A percentile compares a stretch with the other conserved stretches of the same genome.
Conservation (phyloP, 2,888 invertebrate species). For the Panopea generosa region DNA sequence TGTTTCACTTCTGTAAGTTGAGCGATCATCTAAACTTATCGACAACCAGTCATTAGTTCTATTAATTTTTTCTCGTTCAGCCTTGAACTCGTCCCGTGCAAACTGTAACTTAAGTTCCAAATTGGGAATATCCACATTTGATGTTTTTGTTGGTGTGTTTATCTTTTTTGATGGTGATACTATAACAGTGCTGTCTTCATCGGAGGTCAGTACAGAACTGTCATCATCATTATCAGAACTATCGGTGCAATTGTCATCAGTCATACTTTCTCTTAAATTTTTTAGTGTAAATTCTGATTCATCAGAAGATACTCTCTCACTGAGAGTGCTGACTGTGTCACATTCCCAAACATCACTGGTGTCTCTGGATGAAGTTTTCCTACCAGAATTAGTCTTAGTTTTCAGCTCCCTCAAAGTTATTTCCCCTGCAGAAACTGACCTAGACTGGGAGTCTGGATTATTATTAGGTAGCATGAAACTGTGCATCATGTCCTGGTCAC, state of each 20-base stretch:
- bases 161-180: conserved; percentile 6
- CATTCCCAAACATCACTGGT: conserved; percentile 35
- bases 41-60: conserved; percentile 47
- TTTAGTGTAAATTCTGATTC: conserved; percentile 49
- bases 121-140: conserved; percentile 55
- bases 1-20: conserved; percentile 20
- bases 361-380: background rate
- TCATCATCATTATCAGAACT: conserved; percentile 29
- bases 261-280: conserved; percentile 29
- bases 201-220: conserved; percentile 21
- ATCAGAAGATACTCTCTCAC: conserved; percentile 32
- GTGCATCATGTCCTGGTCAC: conserved; percentile 20
- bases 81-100: conserved; percentile 47
- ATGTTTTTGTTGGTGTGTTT: conserved; percentile 20
- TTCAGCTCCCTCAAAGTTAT: background rate
- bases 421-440: conserved; percentile 3
- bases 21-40: conserved; percentile 51
- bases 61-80: conserved; percentile 43
- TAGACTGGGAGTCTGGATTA: background rate
- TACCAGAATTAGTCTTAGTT: background rate
- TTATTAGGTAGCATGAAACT: conserved; percentile 34
- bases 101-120: conserved; percentile 46
- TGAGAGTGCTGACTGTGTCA: conserved; percentile 43
- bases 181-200: conserved; percentile 13
- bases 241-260: conserved; percentile 21